Evolutionary conservation across 2,888 invertebrate genomes (phyloP).

Genomic region (Drosophila kanekoi): DNA sequence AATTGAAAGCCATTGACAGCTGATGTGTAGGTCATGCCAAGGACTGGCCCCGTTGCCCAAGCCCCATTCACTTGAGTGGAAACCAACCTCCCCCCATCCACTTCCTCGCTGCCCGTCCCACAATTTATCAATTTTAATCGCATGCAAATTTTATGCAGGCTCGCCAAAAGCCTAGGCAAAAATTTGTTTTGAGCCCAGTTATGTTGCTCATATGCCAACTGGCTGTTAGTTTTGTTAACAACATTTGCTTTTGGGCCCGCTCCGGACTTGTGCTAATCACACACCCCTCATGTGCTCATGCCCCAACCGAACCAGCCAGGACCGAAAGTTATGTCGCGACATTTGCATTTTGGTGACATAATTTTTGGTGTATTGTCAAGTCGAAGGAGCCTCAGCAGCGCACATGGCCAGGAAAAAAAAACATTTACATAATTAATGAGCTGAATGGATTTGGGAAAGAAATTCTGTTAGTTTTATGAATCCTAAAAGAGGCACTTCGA

Average conservation of each 20-base stretch:
- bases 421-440: slow-evolving; percentile 74
- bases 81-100: not conserved
- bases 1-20: slow-evolving; percentile 56
- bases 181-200: slow-evolving; percentile 55
- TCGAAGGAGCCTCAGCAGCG: slow-evolving; percentile 20
- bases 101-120: not conserved
- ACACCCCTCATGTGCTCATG: slow-evolving; percentile 19
- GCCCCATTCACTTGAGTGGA: not conserved
- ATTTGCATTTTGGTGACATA: slow-evolving; percentile 75
- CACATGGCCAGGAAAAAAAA: slow-evolving; percentile 45
- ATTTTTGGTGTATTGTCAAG: slow-evolving; percentile 59
- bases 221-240: slow-evolving; percentile 71
- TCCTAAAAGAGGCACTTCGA: slow-evolving; percentile 18
- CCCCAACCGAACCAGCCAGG: slow-evolving; percentile 4
- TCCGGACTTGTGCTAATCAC: slow-evolving; percentile 62
- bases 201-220: slow-evolving; percentile 56
- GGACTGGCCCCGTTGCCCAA: slow-evolving; percentile 17
- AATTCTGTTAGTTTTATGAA: slow-evolving; percentile 43
- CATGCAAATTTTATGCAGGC: slow-evolving; percentile 77
- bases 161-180: slow-evolving; percentile 39
- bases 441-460: slow-evolving; percentile 28
- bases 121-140: slow-evolving; percentile 76
- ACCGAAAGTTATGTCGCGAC: slow-evolving; percentile 38
- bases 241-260: slow-evolving; percentile 45
- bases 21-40: slow-evolving; percentile 37